phyloP scores from a whole-genome alignment of 2,797 vertebrate species.

The Darevskia mixta region DNA sequence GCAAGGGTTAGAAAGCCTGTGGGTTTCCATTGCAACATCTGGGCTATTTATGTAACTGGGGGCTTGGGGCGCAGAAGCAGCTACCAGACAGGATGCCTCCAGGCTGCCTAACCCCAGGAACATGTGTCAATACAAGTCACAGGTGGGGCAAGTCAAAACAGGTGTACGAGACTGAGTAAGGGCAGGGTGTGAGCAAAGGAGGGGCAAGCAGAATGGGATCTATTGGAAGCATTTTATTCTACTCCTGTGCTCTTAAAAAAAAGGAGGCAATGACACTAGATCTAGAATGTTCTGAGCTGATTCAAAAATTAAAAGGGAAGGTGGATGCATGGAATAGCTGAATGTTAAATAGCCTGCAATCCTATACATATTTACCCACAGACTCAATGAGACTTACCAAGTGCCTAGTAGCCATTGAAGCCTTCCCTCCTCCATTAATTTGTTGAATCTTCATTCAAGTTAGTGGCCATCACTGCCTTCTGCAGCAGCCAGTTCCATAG shows the following conservation, averaged over 20 bases:
- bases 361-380: too few relatives aligned
- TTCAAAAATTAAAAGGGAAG: too few relatives aligned
- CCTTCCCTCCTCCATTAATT: too few relatives aligned
- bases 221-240: background rate
- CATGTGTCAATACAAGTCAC: constrained; percentile 27
- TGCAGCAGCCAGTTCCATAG: too few relatives aligned
- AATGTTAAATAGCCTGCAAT: too few relatives aligned
- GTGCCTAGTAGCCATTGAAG: too few relatives aligned
- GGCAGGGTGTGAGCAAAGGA: constrained; percentile 11
- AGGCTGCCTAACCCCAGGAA: constrained; percentile 15
- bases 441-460: too few relatives aligned
- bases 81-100: constrained; percentile 5
- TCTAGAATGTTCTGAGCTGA: background rate
- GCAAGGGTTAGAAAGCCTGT: background rate
- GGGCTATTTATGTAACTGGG: background rate
- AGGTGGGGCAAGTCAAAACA: constrained; percentile 17
- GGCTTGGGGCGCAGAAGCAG: constrained; percentile 11
- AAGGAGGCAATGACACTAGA: background rate
- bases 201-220: background rate
- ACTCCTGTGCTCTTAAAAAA: background rate
- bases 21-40: background rate
- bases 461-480: too few relatives aligned
- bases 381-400: background rate
- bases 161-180: constrained; percentile 3
- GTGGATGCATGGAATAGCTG: too few relatives aligned